Base-by-base conservation (phyloP, 2,113 vertebrate species). In the Albula goreensis region DNA sequence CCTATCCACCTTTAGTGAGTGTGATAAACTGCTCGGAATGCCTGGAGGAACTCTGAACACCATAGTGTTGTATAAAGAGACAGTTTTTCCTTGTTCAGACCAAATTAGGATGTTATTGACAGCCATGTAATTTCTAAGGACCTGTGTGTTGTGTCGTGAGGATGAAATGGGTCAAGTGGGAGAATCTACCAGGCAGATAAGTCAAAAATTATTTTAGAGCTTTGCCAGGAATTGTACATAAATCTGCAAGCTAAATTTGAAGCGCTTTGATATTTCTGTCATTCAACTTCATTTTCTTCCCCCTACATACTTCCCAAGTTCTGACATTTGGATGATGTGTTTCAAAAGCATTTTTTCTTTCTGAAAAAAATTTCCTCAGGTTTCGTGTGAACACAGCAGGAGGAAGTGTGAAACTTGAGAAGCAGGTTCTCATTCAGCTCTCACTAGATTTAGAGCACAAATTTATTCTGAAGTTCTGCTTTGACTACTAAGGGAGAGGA, bases 321-420 rank as follows among this genome's bases (percentile, higher is more conserved):
- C 70, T 74, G 70, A 74, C 22, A 74, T 19, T 74, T 31, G n/a
- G 70, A 22, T 74, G 70, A 74, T 31, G 70, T 8, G 70, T 74
- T 5, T 74, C 22, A 31, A 31, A 11, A 31, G 70, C 70, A 25
- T 74, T 74, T 70, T 31, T 74, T 74, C 8, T 74, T 74, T 74
- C 70, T n/a, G 63, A 22, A 17, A 70, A 22, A n/a, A 22, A 22
- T 74, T 74, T 70, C 31, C n/a, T 15, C 7, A 22, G 63, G 63
- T 70, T 74, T 74, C 22, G 70, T 74, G 70, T 25, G 70, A 74
- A 74, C n/a, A n/a, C 70, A 74, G 70, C n/a, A 22, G 70, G 70
- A 74, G n/a, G 60, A 19, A 3, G n/a, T 8, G 31, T 9, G 4
- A 10, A 22, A 31, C 0, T 4, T 5, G 63, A 5, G 63, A 17